These are phyloP conservation scores for Oegoconia quadripuncta DNA, from an alignment of 2,888 invertebrate species.

Conservation along the genomic window DNA sequence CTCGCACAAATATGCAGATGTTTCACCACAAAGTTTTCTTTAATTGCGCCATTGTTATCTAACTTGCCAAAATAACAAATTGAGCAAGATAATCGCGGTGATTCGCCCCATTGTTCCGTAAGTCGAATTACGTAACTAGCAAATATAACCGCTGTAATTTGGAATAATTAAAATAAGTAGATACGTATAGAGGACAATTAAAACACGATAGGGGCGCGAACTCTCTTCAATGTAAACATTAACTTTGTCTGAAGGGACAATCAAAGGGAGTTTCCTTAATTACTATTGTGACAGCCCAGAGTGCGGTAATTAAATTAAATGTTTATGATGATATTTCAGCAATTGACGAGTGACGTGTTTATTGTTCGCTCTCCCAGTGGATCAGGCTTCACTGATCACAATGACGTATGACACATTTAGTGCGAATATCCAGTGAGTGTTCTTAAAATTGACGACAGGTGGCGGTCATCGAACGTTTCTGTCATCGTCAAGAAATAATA, in stretches of 20 bases:
- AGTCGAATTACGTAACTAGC: not conserved
- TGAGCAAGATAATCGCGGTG: conserved; percentile 27
- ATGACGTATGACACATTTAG: too few relatives aligned
- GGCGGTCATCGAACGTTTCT: too few relatives aligned
- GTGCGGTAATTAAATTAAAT: conserved; percentile 55
- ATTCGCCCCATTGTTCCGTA: conserved; percentile 19
- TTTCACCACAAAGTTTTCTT: too few relatives aligned
- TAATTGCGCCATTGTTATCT: too few relatives aligned
- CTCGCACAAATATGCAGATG: too few relatives aligned
- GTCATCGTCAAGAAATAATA: not conserved
- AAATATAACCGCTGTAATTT: not conserved
- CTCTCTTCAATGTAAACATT: conserved; percentile 46
- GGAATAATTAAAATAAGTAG: conserved; percentile 1
- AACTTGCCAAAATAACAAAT: not conserved
- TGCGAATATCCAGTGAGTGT: too few relatives aligned
- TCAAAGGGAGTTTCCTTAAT: conserved; percentile 39
- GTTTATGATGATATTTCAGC: conserved; percentile 45
- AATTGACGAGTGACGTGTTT: conserved; percentile 28
- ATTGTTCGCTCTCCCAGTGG: conserved; percentile 11
- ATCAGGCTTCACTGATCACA: not conserved
- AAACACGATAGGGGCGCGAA: conserved; percentile 37
- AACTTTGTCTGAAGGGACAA: conserved; percentile 49
- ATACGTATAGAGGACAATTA: conserved; percentile 30
- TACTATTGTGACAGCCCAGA: conserved; percentile 29
- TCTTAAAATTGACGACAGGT: too few relatives aligned